Conservation (phyloP, 2,888 invertebrate species). For the Acanthosepion lycidas region DNA sequence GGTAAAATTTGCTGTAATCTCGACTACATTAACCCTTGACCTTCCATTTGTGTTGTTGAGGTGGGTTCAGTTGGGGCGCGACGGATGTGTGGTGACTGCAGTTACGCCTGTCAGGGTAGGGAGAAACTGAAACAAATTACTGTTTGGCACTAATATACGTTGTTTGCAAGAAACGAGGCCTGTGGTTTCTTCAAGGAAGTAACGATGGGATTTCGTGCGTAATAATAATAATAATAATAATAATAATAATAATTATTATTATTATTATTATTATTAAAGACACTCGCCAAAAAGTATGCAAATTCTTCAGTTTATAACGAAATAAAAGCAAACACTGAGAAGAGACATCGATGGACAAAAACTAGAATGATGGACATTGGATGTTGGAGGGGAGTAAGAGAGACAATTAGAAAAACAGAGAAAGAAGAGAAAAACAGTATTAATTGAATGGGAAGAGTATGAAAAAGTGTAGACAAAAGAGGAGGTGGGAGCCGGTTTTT, state of each 20-base stretch:
- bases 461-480: background rate
- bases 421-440: background rate
- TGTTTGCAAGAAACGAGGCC: background rate
- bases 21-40: slow-evolving; percentile 6
- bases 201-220: background rate
- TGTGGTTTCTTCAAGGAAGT: background rate
- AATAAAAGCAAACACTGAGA: background rate
- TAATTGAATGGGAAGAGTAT: background rate
- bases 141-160: background rate
- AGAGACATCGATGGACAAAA: background rate
- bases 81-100: background rate
- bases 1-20: background rate
- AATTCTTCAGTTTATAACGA: background rate
- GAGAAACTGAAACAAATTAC: background rate
- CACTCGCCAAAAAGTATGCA: background rate
- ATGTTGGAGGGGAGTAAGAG: background rate
- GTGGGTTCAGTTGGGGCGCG: background rate
- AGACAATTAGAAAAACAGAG: background rate
- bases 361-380: background rate
- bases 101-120: background rate
- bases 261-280: background rate
- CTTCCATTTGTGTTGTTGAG: background rate
- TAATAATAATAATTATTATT: background rate
- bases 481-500: background rate
- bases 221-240: background rate